Evolutionary conservation across 1,140 invertebrate genomes (phyloP), one percentile per base, ranked within the genome.

Genomic region (Solen grandis): DNA sequence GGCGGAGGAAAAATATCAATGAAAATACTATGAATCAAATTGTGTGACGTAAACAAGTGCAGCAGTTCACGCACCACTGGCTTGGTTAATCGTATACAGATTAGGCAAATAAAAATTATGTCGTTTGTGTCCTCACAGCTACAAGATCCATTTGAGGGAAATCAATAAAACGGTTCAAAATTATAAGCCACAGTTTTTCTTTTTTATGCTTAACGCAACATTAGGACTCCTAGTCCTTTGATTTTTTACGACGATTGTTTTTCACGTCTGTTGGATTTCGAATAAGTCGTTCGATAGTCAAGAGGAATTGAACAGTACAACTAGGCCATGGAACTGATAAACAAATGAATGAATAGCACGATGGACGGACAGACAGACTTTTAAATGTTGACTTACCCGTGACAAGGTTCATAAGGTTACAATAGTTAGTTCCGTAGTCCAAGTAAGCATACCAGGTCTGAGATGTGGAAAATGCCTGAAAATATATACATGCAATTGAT

Each of bases 401-500:
- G 8, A 93, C 84, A 27, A 93, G 84, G 76, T 93, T 93, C 22
- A 92, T 87, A 14, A 93, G 74, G 79, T 93, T 93, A 72, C 92
- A 93, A 76, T 92, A 93, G 84, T 93, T 93, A 8, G 90, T 92
- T 22, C 92, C 92, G 81, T 89, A 92, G 77, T 93, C 92, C 38
- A 93, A 82, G n/a, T 92, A 81, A 25, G 92, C 92, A 74, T 90
- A 93, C 85, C 89, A 92, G 0, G 87, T 85, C 66, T 90, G 80
- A 1, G 92, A 92, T 33, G 88, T 86, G 10, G 92, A 93, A 69
- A 84, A 88, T 2, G 88, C 92, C 90, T 92, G 80, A 25, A 82
- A 73, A 55, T 38, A 66, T 38, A 13, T 22, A 16, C n/a, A 13
- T 5, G 22, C 5, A 14, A 38, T 69, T n/a, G n/a, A 29, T 1